Evolutionary conservation across 2,888 invertebrate genomes (phyloP), one percentile per base, ranked within the genome.

Genomic region (Dugesia japonica): DNA sequence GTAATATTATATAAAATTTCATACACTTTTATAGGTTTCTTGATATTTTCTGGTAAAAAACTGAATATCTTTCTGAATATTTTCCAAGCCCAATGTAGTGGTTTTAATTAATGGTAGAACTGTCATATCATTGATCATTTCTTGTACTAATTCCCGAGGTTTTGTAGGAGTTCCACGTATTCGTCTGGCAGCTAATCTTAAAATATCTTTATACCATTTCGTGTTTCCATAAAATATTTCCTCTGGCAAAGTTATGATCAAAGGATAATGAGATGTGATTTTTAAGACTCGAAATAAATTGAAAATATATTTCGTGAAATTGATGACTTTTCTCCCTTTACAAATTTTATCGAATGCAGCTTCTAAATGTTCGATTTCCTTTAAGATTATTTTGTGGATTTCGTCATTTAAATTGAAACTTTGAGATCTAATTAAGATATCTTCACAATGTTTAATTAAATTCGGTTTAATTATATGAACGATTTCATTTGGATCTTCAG

Each of bases 11-110:
- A 38, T 38, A 9, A 38, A 38, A 38, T 13, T 9, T 13, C 38
- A 13, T 56, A 56, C 56, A 56, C 17, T 56, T 56, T 56, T 56
- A 56, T 56, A 56, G 17, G 56, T 20, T 56, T 56, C 56, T 56
- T 56, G 56, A 56, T 56, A 56, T 56, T n/a, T 56, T 56, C 56
- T 4, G 56, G 56, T 56, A 56, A 56, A 56, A n/a, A 56, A 56
- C 23, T 56, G 56, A 56, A 56, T 56, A 56, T 56, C 56, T 56
- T 23, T 56, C 7, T 20, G 56, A 56, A 56, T 56, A n/a, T 56
- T 23, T 9, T 56, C 56, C 20, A 56, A 20, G 4, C 56, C 56
- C 4, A 56, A 20, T 23, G 7, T n/a, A 4, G 56, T 56, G n/a
- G 56, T 56, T 56, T 56, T 56, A 23, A 56, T 20, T n/a, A 56